Evolutionary conservation across 2,888 invertebrate species (phyloP).

Genomic region (Spialia ferax): DNA sequence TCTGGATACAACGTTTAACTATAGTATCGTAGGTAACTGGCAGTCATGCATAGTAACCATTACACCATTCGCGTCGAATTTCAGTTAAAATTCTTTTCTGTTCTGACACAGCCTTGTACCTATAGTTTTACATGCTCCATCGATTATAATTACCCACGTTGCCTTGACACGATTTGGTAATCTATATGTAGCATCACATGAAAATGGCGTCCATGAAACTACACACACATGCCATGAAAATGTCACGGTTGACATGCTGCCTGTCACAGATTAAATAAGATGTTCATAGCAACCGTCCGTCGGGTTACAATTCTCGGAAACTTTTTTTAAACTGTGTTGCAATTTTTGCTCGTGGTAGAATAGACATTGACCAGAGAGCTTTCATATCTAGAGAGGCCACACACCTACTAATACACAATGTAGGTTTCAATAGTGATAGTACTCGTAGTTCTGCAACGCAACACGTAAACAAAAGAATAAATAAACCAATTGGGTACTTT

Average conservation of each 20-base stretch:
- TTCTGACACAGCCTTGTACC: conserved; percentile 35
- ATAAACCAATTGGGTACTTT: too few relatives aligned
- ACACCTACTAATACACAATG: too few relatives aligned
- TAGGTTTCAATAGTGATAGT: too few relatives aligned
- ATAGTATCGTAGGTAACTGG: too few relatives aligned
- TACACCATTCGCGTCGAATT: background rate
- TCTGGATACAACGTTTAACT: too few relatives aligned
- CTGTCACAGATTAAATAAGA: conserved; percentile 20
- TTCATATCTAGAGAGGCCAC: too few relatives aligned
- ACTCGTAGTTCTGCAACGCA: too few relatives aligned
- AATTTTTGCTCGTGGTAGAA: background rate
- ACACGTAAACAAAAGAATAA: too few relatives aligned
- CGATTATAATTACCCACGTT: conserved; percentile 36
- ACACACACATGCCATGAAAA: conserved; percentile 23
- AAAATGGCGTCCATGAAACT: conserved; percentile 25
- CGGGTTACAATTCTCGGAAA: background rate
- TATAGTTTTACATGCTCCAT: conserved; percentile 25
- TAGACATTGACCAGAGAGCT: too few relatives aligned
- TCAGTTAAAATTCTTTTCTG: background rate
- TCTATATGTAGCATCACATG: conserved; percentile 15
- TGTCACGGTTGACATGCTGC: conserved; percentile 17
- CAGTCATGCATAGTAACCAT: too few relatives aligned
- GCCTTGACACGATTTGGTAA: conserved; percentile 35
- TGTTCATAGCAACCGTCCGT: conserved; percentile 7
- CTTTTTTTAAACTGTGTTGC: conserved; percentile 1